Conservation (phyloP, 2,113 vertebrate species). For the Turnix velox region DNA sequence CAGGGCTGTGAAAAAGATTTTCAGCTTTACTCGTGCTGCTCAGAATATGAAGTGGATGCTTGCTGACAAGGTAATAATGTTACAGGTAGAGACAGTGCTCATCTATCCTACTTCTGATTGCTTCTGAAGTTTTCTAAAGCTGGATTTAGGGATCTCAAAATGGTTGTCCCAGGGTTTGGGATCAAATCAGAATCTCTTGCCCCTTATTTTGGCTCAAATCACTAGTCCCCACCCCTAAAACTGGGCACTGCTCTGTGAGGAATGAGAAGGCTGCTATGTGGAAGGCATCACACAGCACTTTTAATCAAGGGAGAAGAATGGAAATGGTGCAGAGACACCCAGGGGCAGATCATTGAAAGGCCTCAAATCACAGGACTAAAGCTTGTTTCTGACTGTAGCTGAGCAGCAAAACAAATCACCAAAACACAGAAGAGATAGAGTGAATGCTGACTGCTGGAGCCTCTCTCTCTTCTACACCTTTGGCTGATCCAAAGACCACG, state of each 20-base stretch:
- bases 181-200: rapidly evolving
- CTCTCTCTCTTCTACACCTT: background rate
- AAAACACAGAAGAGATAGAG: background rate
- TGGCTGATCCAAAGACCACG: background rate
- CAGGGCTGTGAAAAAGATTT: slow-evolving; percentile 26
- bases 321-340: background rate
- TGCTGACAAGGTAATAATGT: background rate
- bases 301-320: background rate
- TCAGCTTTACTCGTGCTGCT: background rate
- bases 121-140: background rate
- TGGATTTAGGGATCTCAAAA: background rate
- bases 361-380: background rate
- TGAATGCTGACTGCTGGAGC: background rate
- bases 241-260: background rate
- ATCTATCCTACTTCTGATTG: background rate
- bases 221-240: background rate
- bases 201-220: background rate
- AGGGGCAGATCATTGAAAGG: background rate
- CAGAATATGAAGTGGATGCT: background rate
- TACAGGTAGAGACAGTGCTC: background rate
- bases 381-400: background rate
- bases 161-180: background rate
- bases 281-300: background rate
- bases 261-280: rapidly evolving
- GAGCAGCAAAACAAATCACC: background rate